Conservation (phyloP, 2,797 vertebrate species). For the Gymnothorax reevesii region DNA sequence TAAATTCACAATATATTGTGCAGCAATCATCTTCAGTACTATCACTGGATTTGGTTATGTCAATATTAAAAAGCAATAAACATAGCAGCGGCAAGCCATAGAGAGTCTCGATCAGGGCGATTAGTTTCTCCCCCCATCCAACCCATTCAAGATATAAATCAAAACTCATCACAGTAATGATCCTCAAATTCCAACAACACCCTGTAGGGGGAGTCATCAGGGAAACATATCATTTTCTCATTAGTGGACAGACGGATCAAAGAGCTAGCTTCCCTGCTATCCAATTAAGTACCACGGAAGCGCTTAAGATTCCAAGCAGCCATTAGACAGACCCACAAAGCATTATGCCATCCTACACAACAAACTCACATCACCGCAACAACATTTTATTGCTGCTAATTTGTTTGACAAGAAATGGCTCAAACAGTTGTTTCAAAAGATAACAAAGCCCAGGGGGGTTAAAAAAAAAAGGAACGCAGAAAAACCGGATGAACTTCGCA, state of each 20-base stretch:
- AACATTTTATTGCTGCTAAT: not conserved
- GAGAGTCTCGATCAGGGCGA: not conserved
- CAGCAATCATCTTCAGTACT: too few relatives aligned
- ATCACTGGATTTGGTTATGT: not conserved
- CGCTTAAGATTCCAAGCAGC: not conserved
- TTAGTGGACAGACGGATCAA: not conserved
- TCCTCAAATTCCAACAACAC: not conserved
- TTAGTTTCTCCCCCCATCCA: not conserved
- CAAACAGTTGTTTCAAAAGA: not conserved
- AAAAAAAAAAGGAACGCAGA: too few relatives aligned
- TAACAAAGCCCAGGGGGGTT: not conserved
- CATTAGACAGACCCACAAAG: not conserved
- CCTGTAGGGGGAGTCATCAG: not conserved
- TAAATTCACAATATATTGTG: too few relatives aligned
- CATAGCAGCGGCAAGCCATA: not conserved
- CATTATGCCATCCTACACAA: not conserved
- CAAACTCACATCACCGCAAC: not conserved
- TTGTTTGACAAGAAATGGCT: not conserved
- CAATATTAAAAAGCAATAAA: not conserved
- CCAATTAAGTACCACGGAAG: not conserved
- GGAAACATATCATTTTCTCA: not conserved
- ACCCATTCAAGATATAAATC: not conserved
- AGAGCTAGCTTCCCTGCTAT: not conserved
- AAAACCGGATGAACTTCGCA: not conserved
- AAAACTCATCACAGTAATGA: not conserved